Conservation (phyloP, 2,797 vertebrate genomes). For the Sebastes ruberrimus region DNA sequence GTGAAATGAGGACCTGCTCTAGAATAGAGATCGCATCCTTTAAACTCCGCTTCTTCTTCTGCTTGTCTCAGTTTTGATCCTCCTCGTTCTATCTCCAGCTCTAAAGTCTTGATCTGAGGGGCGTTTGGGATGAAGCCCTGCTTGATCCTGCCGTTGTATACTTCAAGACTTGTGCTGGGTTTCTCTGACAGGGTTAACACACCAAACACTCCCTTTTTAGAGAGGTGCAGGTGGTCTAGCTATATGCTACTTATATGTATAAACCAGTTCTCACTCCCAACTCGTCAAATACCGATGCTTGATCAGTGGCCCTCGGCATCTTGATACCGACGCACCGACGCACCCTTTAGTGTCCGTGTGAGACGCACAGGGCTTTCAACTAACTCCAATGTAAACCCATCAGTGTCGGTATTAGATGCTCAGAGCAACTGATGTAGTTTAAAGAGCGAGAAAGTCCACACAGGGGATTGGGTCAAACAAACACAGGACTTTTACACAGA, state of each 20-base stretch:
- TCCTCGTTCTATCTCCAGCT: neutral
- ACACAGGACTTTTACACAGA: neutral
- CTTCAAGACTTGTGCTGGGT: neutral
- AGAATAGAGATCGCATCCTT: slow-evolving; percentile 56
- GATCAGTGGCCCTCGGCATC: neutral
- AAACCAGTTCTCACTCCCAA: neutral
- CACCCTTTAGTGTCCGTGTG: neutral
- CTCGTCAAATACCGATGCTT: too few relatives aligned
- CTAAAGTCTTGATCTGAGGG: slow-evolving; percentile 1
- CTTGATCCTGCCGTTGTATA: neutral
- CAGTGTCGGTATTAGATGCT: neutral
- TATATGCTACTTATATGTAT: neutral
- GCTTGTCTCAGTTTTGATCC: slow-evolving; percentile 45
- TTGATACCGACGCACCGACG: neutral
- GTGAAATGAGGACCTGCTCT: slow-evolving; percentile 53
- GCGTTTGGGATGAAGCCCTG: neutral
- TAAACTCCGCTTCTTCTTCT: slow-evolving; percentile 31
- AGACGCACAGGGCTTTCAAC: neutral
- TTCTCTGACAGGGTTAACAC: neutral
- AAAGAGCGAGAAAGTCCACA: neutral
- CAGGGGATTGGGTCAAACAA: neutral
- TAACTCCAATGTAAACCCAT: neutral
- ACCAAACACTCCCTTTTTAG: neutral
- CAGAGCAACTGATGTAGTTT: neutral
- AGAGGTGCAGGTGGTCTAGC: neutral